These are phyloP conservation scores for Agapetus fuscipes DNA, from an alignment of 2,888 invertebrate genomes.

Conservation along the genomic window DNA sequence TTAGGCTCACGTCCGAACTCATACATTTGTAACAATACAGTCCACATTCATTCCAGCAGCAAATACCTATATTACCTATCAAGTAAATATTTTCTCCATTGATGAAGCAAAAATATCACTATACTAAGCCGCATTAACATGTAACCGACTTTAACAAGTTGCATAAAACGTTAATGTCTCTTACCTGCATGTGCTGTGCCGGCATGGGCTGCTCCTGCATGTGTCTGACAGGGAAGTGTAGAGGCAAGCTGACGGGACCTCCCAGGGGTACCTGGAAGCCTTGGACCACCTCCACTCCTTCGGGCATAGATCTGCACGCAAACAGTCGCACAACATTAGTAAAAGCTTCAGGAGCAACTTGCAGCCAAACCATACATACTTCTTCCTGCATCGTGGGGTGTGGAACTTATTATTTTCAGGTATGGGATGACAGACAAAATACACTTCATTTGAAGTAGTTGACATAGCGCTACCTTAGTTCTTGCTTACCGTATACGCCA, in stretches of 20 bases:
- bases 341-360: neutral
- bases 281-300: slow-evolving; percentile 33
- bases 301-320: slow-evolving; percentile 28
- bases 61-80: too few relatives aligned
- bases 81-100: too few relatives aligned
- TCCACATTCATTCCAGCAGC: too few relatives aligned
- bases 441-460: too few relatives aligned
- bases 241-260: slow-evolving; percentile 39
- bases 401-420: neutral
- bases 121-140: too few relatives aligned
- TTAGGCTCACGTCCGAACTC: too few relatives aligned
- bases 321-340: neutral
- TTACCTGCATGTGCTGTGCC: slow-evolving; percentile 21
- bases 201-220: slow-evolving; percentile 27
- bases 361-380: neutral
- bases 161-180: neutral
- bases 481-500: too few relatives aligned
- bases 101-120: too few relatives aligned
- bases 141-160: neutral
- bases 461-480: too few relatives aligned
- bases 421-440: neutral
- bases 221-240: slow-evolving; percentile 34
- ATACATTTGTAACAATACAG: too few relatives aligned
- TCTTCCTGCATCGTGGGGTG: neutral
- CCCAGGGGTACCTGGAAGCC: slow-evolving; percentile 43